Conservation (phyloP, 2,888 invertebrate genomes). For the Diadegma fenestrale region DNA sequence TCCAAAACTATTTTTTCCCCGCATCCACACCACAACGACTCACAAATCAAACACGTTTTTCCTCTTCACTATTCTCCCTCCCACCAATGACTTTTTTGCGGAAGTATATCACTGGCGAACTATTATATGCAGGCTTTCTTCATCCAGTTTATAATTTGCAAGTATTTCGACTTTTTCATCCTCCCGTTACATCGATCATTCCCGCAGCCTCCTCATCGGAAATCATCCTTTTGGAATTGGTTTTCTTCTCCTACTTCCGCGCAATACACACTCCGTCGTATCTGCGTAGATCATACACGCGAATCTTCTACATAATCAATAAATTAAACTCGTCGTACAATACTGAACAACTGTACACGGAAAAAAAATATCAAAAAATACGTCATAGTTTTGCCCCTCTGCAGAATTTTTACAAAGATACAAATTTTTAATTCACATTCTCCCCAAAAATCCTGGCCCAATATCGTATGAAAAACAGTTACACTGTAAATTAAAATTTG, state of each 20-base stretch:
- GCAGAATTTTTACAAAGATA: too few species aligned
- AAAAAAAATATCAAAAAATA: too few species aligned
- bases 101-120: constrained; percentile 58
- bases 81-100: constrained; percentile 35
- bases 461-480: too few species aligned
- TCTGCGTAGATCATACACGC: constrained; percentile 39
- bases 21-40: not conserved
- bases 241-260: not conserved
- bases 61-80: not conserved
- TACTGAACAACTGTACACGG: constrained; percentile 38
- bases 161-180: not conserved
- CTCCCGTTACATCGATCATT: constrained; percentile 13
- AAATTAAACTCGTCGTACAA: constrained; percentile 59
- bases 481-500: too few species aligned
- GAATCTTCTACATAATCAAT: constrained; percentile 50
- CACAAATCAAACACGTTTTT: not conserved
- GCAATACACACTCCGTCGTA: constrained; percentile 57
- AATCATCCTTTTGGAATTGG: constrained; percentile 46
- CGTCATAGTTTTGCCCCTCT: too few species aligned
- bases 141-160: constrained; percentile 29
- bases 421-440: too few species aligned
- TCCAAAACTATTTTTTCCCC: not conserved
- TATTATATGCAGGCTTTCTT: constrained; percentile 46
- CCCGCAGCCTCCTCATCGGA: constrained; percentile 41
- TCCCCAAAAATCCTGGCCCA: too few species aligned